Base-by-base conservation (phyloP, 2,888 invertebrate genomes). In the Automeris io region DNA sequence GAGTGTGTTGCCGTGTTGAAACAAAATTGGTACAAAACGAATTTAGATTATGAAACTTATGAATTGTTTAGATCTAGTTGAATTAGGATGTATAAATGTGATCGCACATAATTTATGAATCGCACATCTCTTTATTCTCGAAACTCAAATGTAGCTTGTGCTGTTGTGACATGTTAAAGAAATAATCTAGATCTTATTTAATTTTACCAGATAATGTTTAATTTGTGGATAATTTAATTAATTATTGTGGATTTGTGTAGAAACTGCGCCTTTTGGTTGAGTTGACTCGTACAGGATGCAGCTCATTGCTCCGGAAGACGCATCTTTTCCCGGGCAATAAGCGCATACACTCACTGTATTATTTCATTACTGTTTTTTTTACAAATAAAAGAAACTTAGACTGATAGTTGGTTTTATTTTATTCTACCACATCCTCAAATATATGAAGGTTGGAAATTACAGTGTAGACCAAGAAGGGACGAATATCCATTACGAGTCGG, bases 261-360 rank as follows among this genome's bases (percentile, higher is more conserved):
- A n/a, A n/a, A n/a, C n/a, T n/a, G n/a, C n/a, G n/a, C n/a, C n/a
- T n/a, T n/a, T 57, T 49, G 18, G 35, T 35, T 37, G 23, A 22
- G 37, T 37, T 54, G 46, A 42, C 44, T 50, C 44, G 40, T 49
- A 55, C 46, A 45, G 41, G 47, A 57, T 72, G 76, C 70, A 52
- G 70, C 83, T 80, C 81, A 75, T 86, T 85, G 85, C 83, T 80
- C 85, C 83, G 85, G 85, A 86, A 86, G 85, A 86, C 57, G 53
- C 51, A 51, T 67, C 82, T 86, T 86, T 86, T 85, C 86, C 86
- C 81, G 81, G 64, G 82, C 82, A 86, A 85, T 72, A 80, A 85
- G 83, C 77, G 76, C 77, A 76, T 63, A 61, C 71, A 75, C 74
- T 79, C 72, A 75, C 61, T 78, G 67, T 77, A 76, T 80, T 74